A percentile compares a stretch with the other conserved stretches of the same genome.
These are phyloP conservation scores for Tauraco hartlaubi DNA, from an alignment of 2,797 vertebrate genomes.

Conservation along the genomic window DNA sequence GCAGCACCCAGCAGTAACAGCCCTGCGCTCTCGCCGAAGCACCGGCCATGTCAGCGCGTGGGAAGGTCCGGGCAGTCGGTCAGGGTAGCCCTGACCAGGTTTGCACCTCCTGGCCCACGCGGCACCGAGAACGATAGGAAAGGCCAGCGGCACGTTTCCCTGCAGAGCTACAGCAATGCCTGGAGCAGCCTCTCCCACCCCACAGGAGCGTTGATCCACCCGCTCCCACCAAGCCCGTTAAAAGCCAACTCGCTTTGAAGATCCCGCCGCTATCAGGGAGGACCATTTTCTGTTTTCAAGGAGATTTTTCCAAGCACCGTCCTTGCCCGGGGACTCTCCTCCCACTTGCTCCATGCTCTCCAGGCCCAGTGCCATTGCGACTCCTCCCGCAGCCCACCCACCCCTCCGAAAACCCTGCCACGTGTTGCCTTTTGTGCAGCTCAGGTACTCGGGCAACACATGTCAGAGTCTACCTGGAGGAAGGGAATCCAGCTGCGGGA, in stretches of 20 bases:
- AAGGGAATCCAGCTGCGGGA: not conserved
- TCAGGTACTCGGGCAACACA: not conserved
- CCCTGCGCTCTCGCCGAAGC: not conserved
- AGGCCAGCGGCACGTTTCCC: not conserved
- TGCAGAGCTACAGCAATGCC: not conserved
- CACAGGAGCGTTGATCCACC: rapidly evolving
- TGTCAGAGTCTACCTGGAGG: not conserved
- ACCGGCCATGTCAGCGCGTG: rapidly evolving
- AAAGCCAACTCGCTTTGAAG: not conserved
- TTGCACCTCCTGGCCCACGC: not conserved
- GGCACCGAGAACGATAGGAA: rapidly evolving
- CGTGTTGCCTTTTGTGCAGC: slow-evolving; percentile 28
- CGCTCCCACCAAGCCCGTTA: not conserved
- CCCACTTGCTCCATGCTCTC: not conserved
- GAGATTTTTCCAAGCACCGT: not conserved
- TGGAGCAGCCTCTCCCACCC: not conserved
- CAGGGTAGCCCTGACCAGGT: not conserved
- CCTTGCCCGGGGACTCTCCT: not conserved
- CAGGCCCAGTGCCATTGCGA: rapidly evolving
- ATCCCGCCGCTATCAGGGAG: not conserved
- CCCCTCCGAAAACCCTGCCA: not conserved
- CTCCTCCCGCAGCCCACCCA: not conserved
- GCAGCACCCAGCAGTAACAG: not conserved
- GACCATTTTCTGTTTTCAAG: not conserved
- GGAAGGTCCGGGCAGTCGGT: not conserved